Percentiles rank a stretch among this genome's conserved stretches.
Evolutionary conservation across 1,140 invertebrate genomes (phyloP).

Genomic region (Riptortus pedestris): DNA sequence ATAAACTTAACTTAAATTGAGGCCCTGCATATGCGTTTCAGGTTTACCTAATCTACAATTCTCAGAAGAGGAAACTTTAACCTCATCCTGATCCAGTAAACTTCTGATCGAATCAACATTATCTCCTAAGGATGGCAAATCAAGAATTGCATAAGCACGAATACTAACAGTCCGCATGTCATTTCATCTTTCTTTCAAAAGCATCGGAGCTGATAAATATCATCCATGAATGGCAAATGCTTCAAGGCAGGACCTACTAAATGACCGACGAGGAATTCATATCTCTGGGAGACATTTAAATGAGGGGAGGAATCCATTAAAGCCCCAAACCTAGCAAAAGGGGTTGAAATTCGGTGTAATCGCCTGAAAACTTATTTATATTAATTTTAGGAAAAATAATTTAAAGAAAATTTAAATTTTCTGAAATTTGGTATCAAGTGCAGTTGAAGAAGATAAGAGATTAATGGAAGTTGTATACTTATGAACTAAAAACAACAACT

Average conservation of each 20-base stretch:
- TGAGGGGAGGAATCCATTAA: constrained; percentile 12
- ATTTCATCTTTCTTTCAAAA: neutral
- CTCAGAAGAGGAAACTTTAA: neutral
- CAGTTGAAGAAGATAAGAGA: neutral
- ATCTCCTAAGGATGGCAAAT: neutral
- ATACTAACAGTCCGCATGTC: neutral
- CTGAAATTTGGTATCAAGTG: neutral
- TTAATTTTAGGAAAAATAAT: neutral
- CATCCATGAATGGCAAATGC: constrained; percentile 28
- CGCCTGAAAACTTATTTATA: neutral
- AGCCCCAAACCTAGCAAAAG: neutral
- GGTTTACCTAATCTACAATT: neutral
- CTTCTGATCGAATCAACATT: neutral
- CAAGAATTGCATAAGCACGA: neutral
- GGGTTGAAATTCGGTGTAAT: neutral
- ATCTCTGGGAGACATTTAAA: constrained; percentile 36
- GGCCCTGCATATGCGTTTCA: neutral
- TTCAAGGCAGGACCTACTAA: constrained; percentile 55
- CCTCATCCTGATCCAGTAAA: constrained; percentile 30
- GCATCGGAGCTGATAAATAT: neutral
- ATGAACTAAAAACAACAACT: no score
- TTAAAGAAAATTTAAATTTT: neutral
- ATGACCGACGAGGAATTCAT: constrained; percentile 58
- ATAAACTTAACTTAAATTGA: neutral
- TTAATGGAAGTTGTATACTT: neutral